Conservation (phyloP, 2,113 vertebrate genomes). For the Varanus komodoensis region DNA sequence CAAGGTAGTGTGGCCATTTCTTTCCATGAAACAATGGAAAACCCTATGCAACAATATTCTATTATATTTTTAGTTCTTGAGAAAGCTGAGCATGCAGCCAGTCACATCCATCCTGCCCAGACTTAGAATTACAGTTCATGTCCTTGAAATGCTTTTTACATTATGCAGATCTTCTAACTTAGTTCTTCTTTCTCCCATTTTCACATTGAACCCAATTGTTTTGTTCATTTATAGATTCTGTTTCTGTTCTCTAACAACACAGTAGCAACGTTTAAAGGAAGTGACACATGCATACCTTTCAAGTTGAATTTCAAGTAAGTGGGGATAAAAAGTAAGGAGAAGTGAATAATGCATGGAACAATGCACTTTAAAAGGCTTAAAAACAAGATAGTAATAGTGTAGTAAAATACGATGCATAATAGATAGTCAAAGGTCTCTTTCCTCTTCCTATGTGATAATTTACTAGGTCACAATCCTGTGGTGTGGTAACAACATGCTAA, state of each 20-base stretch:
- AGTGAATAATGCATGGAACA: constrained; percentile 20
- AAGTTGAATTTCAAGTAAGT: constrained; percentile 17
- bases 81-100: not conserved
- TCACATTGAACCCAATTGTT: not conserved
- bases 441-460: not conserved
- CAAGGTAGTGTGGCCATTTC: not conserved
- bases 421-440: not conserved
- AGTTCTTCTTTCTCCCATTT: not conserved
- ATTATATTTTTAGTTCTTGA: not conserved
- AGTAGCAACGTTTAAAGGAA: constrained; percentile 23
- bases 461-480: constrained; percentile 8
- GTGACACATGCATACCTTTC: constrained; percentile 6
- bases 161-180: not conserved
- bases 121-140: not conserved
- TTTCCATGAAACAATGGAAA: not conserved
- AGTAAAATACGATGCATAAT: not conserved
- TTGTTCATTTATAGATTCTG: constrained; percentile 15
- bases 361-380: constrained; percentile 13
- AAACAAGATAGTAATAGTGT: constrained; percentile 9
- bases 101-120: not conserved
- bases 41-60: not conserved
- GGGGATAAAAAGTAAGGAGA: not conserved
- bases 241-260: constrained; percentile 13
- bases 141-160: not conserved
- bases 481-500: not conserved